Evolutionary conservation across 2,113 vertebrate species (phyloP).

Genomic region (Cepphus grylle): DNA sequence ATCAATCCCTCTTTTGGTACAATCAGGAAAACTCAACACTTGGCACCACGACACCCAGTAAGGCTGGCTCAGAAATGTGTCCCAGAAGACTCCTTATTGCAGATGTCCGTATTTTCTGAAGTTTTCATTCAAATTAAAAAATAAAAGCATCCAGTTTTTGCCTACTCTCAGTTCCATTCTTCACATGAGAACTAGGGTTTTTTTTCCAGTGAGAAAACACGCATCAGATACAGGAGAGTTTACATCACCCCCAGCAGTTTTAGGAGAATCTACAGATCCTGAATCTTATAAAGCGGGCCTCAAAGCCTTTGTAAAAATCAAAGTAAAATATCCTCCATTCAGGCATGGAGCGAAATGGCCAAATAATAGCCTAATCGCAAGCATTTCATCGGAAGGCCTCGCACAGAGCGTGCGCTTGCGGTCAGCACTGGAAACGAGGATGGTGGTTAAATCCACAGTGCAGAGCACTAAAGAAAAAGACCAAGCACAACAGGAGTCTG

Average conservation of each 20-base stretch:
- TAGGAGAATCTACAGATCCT: not conserved
- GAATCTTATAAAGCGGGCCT: accelerated
- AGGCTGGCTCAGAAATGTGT: not conserved
- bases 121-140: not conserved
- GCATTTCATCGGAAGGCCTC: not conserved
- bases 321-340: not conserved
- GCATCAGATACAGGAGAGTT: not conserved
- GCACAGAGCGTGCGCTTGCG: accelerated
- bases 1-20: not conserved
- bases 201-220: not conserved
- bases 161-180: not conserved
- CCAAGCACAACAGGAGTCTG: accelerated
- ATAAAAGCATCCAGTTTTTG: not conserved
- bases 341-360: not conserved
- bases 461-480: not conserved
- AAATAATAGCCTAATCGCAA: not conserved
- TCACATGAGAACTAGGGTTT: not conserved
- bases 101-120: not conserved
- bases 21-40: not conserved
- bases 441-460: not conserved
- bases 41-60: not conserved
- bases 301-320: not conserved
- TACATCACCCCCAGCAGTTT: not conserved
- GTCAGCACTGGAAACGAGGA: not conserved
- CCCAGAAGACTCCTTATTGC: not conserved